Base-by-base conservation (phyloP, 2,113 vertebrate species). In the Channa argus region DNA sequence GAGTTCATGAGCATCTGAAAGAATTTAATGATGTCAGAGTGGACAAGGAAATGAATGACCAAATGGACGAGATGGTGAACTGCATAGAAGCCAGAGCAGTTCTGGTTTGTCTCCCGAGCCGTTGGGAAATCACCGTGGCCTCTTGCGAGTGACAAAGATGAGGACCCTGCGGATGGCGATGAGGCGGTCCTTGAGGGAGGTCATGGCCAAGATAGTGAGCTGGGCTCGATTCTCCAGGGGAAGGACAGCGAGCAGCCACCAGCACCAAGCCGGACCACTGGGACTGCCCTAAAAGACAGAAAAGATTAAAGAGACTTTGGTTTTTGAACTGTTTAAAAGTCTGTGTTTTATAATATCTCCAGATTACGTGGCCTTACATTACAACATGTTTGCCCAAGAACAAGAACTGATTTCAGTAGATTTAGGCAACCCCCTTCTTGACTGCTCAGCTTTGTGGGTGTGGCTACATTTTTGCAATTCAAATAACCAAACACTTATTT, bases 231-330 rank as follows among this genome's bases (percentile, higher is more conserved):
- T 95, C 71, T 97, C 97, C 83, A 98, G 71, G 0, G 97, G 96
- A 60, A 98, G 85, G 53, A 98, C 96, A 0, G 95, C 96, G 61
- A 98, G 93, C 47, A 97, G 93, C 96, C 96, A 98, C 96, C 97
- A 98, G 92, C 94, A 95, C 97, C 98, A 98, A 2, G 96, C 94
- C 4, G 98, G 97, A 41, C 96, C 97, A 45, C 93, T 94, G 33
- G 95, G 93, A 83, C 94, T 96, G 47, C 88, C 95, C 97, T 98
- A 83, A 0, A 36, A 33, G 15, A 41, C 5, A 34, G 6, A 41
- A 15, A 52, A 13, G 3, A 24, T 24, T 24, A 24, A 24, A 24
- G 24, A 24, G 24, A 24, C 1, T 24, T 24, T 24, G 24, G 24
- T 24, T 24, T 24, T 24, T 24, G 24, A 24, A 24, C 24, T 24